Conservation (phyloP, 2,888 invertebrate genomes). For the Sussaba pulchella region DNA sequence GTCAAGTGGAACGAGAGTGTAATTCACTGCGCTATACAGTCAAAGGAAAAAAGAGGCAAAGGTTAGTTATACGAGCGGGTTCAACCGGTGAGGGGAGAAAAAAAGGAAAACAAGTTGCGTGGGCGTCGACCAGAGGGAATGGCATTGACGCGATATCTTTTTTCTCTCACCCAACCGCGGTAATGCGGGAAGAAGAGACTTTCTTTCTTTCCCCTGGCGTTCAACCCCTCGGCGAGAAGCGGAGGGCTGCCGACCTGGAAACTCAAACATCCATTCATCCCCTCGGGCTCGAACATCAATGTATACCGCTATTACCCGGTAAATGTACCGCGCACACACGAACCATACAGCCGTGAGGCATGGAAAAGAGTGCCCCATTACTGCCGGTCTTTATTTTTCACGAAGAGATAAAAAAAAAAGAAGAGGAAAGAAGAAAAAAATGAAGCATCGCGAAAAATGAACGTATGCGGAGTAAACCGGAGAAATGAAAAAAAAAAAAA, state of each 20-base stretch:
- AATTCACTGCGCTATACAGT: slow-evolving; percentile 21
- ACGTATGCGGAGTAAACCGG: too few relatives aligned
- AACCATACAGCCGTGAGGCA: slow-evolving; percentile 32
- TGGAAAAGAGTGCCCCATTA: slow-evolving; percentile 34
- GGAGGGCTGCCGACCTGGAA: slow-evolving; percentile 37
- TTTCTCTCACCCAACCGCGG: slow-evolving; percentile 27
- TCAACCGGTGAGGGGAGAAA: slow-evolving; percentile 15
- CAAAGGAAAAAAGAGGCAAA: slow-evolving; percentile 22
- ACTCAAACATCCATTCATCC: slow-evolving; percentile 57
- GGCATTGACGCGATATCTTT: slow-evolving; percentile 43
- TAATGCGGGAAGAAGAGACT: slow-evolving; percentile 23
- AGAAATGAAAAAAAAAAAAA: background rate
- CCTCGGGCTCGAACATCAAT: slow-evolving; percentile 49
- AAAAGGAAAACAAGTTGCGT: slow-evolving; percentile 37
- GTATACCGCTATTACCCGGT: slow-evolving; percentile 52
- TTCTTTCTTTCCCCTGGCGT: slow-evolving; percentile 37
- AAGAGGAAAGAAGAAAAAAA: background rate
- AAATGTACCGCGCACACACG: slow-evolving; percentile 45
- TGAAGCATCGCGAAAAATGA: background rate
- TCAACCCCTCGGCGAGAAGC: slow-evolving; percentile 23
- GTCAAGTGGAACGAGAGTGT: background rate
- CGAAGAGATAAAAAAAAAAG: background rate
- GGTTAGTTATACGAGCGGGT: slow-evolving; percentile 46
- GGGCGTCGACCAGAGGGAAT: slow-evolving; percentile 35
- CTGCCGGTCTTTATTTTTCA: slow-evolving; percentile 12